Conservation (phyloP, 2,113 vertebrate genomes). For the Ia io region DNA sequence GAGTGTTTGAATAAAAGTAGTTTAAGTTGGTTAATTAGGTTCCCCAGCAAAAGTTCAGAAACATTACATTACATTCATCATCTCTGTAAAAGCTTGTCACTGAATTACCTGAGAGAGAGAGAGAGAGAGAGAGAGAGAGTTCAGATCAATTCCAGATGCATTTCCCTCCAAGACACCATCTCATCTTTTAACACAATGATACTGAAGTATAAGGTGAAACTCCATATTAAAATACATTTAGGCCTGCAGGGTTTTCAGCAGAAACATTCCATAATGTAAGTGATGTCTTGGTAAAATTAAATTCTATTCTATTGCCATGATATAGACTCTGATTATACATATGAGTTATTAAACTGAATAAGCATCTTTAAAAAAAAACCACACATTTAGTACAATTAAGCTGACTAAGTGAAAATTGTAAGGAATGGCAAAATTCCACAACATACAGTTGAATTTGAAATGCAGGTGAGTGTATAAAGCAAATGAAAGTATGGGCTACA, state of each 20-base stretch:
- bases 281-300: slow-evolving; percentile 33
- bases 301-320: background rate
- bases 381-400: background rate
- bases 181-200: slow-evolving; percentile 60
- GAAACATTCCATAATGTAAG: background rate
- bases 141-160: slow-evolving; percentile 55
- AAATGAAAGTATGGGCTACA: background rate
- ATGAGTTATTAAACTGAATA: background rate
- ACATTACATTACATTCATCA: slow-evolving; percentile 79
- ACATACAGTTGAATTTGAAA: background rate
- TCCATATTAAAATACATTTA: slow-evolving; percentile 33
- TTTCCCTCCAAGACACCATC: slow-evolving; percentile 53
- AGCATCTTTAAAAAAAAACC: background rate
- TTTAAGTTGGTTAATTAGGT: slow-evolving; percentile 80
- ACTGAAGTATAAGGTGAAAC: background rate
- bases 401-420: background rate
- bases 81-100: slow-evolving; percentile 76
- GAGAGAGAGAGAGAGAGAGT: background rate
- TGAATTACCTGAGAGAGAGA: slow-evolving; percentile 42
- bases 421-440: background rate
- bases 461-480: background rate
- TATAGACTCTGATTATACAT: background rate
- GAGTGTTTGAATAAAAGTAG: slow-evolving; percentile 78
- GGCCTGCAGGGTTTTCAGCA: background rate
- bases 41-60: slow-evolving; percentile 72